A percentile compares a stretch with the other conserved stretches of the same genome.
phyloP scores from a whole-genome alignment of 2,888 invertebrate species.

The Acanthococcus lagerstroemiae region DNA sequence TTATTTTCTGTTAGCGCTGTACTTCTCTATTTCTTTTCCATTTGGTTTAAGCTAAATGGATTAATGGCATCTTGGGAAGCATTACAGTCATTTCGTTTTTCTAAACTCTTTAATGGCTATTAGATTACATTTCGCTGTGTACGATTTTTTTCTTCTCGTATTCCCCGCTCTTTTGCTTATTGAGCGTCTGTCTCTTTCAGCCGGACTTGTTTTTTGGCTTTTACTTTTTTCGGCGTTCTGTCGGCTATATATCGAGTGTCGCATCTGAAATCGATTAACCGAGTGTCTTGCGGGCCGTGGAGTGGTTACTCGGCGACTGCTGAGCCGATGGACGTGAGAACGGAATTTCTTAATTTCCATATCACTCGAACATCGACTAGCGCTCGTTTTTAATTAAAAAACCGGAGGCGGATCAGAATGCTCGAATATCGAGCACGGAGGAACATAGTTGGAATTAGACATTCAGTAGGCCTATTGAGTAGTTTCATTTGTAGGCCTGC shows the following conservation, averaged over 20 bases:
- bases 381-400: too few species aligned
- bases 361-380: too few species aligned
- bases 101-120: constrained; percentile 27
- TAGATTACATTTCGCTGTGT: constrained; percentile 24
- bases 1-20: background rate
- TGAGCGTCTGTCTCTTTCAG: background rate
- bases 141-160: background rate
- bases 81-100: constrained; percentile 25
- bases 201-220: background rate
- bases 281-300: too few species aligned
- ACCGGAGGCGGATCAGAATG: too few species aligned
- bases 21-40: background rate
- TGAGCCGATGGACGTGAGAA: background rate
- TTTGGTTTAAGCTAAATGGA: constrained; percentile 8
- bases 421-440: too few species aligned
- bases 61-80: constrained; percentile 25
- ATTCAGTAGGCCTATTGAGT: too few species aligned
- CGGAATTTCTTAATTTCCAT: background rate
- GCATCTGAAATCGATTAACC: too few species aligned
- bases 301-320: too few species aligned
- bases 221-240: too few species aligned
- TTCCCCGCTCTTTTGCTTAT: background rate
- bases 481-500: too few species aligned
- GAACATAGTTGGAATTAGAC: too few species aligned
- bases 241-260: too few species aligned